A percentile compares a stretch with the other conserved stretches of the same genome.
These are phyloP conservation scores for Tauraco erythrolophus DNA, from an alignment of 2,113 vertebrate genomes.

Conservation along the genomic window DNA sequence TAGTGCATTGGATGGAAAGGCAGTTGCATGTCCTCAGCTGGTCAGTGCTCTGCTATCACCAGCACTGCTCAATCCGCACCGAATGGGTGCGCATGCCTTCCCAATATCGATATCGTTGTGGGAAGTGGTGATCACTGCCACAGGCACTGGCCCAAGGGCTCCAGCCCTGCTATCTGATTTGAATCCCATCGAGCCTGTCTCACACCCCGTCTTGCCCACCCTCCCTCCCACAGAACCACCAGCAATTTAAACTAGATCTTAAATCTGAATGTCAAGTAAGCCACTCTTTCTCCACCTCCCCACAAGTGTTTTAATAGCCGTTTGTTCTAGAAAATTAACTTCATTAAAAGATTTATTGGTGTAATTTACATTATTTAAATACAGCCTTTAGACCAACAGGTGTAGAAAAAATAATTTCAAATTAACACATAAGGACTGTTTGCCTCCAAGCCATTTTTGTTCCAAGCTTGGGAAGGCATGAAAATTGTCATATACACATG, in stretches of 20 bases:
- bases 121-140: neutral
- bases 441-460: neutral
- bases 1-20: neutral
- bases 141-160: neutral
- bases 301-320: neutral
- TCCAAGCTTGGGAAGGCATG: neutral
- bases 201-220: neutral
- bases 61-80: fast-evolving
- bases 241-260: neutral
- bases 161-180: neutral
- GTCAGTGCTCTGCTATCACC: neutral
- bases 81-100: fast-evolving
- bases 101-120: fast-evolving
- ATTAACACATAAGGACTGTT: neutral
- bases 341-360: neutral
- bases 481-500: neutral
- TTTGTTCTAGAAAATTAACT: neutral
- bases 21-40: neutral
- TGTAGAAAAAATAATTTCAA: neutral
- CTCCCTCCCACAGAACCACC: neutral
- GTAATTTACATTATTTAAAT: neutral
- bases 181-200: neutral
- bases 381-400: neutral
- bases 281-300: neutral
- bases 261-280: neutral